Evolutionary conservation across 2,113 vertebrate species (phyloP).

Genomic region (Rhizomys pruinosus): DNA sequence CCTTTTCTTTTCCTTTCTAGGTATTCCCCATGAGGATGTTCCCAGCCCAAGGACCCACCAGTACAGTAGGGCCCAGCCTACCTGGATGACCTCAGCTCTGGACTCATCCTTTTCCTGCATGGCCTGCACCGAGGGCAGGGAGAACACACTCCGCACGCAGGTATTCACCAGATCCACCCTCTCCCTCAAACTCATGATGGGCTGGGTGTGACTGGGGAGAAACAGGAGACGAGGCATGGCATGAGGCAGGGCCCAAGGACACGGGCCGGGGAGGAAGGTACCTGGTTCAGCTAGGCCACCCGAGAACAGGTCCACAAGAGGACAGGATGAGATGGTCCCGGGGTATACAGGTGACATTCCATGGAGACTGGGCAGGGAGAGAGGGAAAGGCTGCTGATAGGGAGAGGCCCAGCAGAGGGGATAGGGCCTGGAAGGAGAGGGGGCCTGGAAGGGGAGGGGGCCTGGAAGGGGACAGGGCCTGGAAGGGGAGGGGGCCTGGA

Average conservation of each 20-base stretch:
- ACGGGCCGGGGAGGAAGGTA: background rate
- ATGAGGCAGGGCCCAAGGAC: background rate
- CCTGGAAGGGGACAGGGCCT: too few species aligned
- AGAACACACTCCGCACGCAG: conserved; percentile 75
- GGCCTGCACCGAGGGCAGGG: conserved; percentile 67
- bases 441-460: background rate
- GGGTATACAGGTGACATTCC: rapidly evolving
- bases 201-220: conserved; percentile 52
- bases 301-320: background rate
- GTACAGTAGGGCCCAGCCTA: conserved; percentile 20
- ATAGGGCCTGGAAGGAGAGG: too few species aligned
- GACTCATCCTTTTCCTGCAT: conserved; percentile 68
- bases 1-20: background rate
- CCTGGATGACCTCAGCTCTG: conserved; percentile 55
- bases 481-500: rapidly evolving
- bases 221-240: background rate
- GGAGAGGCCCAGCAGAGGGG: too few species aligned
- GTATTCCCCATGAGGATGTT: background rate
- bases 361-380: background rate
- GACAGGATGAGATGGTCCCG: too few species aligned
- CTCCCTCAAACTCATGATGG: conserved; percentile 13
- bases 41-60: background rate
- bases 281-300: background rate
- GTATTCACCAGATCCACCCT: conserved; percentile 56
- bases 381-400: background rate